Percentiles rank a stretch among this genome's conserved stretches.
Evolutionary conservation across 2,888 invertebrate genomes (phyloP).

Genomic region (Acheta domesticus): DNA sequence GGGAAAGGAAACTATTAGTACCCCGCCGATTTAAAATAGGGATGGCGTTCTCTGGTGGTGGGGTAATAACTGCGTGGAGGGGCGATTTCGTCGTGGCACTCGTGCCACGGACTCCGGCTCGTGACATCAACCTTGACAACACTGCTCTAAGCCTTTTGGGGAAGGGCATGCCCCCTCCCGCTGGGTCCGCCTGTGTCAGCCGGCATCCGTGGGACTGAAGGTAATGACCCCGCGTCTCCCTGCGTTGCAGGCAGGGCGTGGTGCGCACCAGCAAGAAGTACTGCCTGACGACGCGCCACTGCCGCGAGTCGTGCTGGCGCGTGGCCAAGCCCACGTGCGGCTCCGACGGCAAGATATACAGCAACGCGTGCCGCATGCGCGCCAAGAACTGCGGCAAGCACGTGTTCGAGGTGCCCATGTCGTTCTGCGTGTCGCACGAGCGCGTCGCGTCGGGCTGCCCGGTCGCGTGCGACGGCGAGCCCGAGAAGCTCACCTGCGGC

Average conservation of each 20-base stretch:
- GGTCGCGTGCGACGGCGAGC: constrained; percentile 67
- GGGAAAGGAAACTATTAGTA: no score
- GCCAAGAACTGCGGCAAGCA: constrained; percentile 90
- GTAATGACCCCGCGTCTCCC: neutral
- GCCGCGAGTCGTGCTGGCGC: constrained; percentile 86
- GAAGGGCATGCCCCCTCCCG: no score
- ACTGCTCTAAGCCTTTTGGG: no score
- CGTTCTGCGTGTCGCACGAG: constrained; percentile 77
- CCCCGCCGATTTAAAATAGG: no score
- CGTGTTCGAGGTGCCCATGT: constrained; percentile 88
- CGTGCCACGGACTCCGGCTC: no score
- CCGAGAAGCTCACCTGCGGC: constrained; percentile 74
- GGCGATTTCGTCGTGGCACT: no score
- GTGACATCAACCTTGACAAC: no score
- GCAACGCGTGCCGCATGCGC: constrained; percentile 87
- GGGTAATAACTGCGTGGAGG: no score
- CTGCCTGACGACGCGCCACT: constrained; percentile 86
- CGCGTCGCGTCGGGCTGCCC: constrained; percentile 67
- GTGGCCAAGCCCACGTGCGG: constrained; percentile 86
- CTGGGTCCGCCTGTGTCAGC: no score
- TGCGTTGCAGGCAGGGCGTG: constrained; percentile 67
- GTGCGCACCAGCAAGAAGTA: constrained; percentile 85
- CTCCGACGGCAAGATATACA: constrained; percentile 83
- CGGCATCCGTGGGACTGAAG: no score
- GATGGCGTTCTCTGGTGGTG: no score